Conservation (phyloP, 1,140 invertebrate species). For the Luehdorfia chinensis region DNA sequence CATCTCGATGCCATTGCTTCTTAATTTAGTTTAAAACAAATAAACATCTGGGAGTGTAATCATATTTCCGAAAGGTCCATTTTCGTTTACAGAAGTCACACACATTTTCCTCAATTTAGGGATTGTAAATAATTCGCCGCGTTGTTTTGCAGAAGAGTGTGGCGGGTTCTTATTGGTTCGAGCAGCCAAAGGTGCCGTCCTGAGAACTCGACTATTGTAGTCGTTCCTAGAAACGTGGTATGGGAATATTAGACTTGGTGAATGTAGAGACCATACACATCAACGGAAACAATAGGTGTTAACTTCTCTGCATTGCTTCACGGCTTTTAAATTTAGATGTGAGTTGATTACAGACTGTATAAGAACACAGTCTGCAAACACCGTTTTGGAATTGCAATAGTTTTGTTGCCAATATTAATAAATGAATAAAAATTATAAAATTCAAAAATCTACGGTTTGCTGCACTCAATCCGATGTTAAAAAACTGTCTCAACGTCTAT, state of each 20-base stretch:
- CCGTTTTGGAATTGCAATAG: slow-evolving; percentile 6
- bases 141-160: slow-evolving; percentile 31
- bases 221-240: slow-evolving; percentile 41
- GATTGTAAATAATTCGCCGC: slow-evolving; percentile 31
- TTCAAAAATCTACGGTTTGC: too few relatives aligned
- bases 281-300: slow-evolving; percentile 48
- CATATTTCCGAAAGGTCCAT: slow-evolving; percentile 22
- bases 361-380: neutral
- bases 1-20: too few relatives aligned
- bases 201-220: slow-evolving; percentile 43
- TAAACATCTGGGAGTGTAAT: slow-evolving; percentile 19
- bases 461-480: too few relatives aligned
- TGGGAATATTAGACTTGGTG: slow-evolving; percentile 28
- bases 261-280: slow-evolving; percentile 36
- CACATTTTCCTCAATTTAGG: slow-evolving; percentile 40
- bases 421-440: too few relatives aligned
- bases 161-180: slow-evolving; percentile 26
- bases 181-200: slow-evolving; percentile 41
- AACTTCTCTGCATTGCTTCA: slow-evolving; percentile 35
- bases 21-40: slow-evolving; percentile 8
- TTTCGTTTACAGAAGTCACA: slow-evolving; percentile 22
- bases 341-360: slow-evolving; percentile 32
- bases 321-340: slow-evolving; percentile 28
- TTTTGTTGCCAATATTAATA: too few relatives aligned
- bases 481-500: too few relatives aligned